Evolutionary conservation across 1,140 invertebrate genomes (phyloP), one percentile per base, ranked within the genome.

Genomic region (Potamilus streckersoni): DNA sequence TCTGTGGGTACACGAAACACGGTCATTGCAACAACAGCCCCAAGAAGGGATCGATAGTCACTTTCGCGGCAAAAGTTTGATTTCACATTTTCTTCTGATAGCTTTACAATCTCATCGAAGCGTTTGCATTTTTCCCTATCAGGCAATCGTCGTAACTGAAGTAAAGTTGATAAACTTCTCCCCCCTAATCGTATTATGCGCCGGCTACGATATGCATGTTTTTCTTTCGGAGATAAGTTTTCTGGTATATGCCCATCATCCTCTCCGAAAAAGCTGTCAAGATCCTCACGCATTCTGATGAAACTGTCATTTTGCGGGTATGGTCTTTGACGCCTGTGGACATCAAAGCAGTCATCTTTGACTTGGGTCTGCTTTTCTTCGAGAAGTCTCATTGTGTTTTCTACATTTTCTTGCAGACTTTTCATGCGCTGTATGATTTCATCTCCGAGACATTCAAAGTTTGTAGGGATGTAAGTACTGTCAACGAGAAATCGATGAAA

Each of bases 261-360:
- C 75, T 83, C 82, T n/a, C 82, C 82, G 65, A 80, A 78, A 57
- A 81, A 81, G 38, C 60, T 63, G 63, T 83, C 78, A 16, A 81
- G 31, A 55, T 80, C 71, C 75, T 76, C 73, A 67, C 71, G 76
- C 11, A 82, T 16, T 56, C 58, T 69, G 61, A 13, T 16, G 71
- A 69, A 38, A 38, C 58, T 31, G 23, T 72, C 73, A 23, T 13
- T 38, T 56, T 59, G 66, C 59, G 61, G 59, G 64, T 59, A 63
- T 31, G 19, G 38, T 19, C 62, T 64, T 38, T 19, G 56, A 63
- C 57, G 16, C 16, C 69, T 68, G 49, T 64, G 59, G 2, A 69
- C 73, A 71, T 69, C 71, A 11, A 58, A 23, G 14, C 27, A 73
- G 15, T 79, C 81, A 57, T 80, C 75, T 62, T 78, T 79, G 6